These are phyloP conservation scores for Xyliphius kryptos DNA, from an alignment of 2,113 vertebrate genomes.

Conservation along the genomic window DNA sequence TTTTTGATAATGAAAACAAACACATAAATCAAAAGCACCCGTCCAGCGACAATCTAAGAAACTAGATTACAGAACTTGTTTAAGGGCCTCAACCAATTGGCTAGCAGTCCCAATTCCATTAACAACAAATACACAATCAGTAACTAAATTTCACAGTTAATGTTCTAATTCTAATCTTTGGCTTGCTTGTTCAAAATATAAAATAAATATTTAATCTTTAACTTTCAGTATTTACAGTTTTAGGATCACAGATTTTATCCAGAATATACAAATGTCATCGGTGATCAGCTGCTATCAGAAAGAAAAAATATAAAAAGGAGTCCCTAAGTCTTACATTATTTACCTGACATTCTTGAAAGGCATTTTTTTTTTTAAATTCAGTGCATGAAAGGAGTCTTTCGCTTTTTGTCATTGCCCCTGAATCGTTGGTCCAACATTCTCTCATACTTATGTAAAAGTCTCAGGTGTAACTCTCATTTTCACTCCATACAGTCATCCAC, in stretches of 20 bases:
- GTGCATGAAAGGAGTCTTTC: constrained; percentile 13
- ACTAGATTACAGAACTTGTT: no score
- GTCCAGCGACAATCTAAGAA: no score
- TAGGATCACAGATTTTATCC: constrained; percentile 50
- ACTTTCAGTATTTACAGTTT: constrained; percentile 74
- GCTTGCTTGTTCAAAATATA: constrained; percentile 61
- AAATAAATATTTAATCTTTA: constrained; percentile 81
- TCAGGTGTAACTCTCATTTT: constrained; percentile 88
- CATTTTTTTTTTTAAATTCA: constrained; percentile 1
- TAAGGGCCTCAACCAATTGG: no score
- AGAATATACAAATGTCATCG: constrained; percentile 28
- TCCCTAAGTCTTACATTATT: neutral
- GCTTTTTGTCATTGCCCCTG: neutral
- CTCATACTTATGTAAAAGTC: constrained; percentile 8
- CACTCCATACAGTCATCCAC: constrained; percentile 89
- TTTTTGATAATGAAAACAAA: no score
- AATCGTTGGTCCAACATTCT: neutral
- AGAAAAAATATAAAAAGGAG: neutral
- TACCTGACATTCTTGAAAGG: neutral
- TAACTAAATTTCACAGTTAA: constrained; percentile 27
- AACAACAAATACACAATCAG: no score
- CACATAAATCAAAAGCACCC: no score
- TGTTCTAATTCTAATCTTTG: no score
- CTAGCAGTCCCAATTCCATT: no score
- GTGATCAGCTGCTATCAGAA: neutral